Conservation (phyloP, 2,113 vertebrate species). For the Lagenorhynchus albirostris region DNA sequence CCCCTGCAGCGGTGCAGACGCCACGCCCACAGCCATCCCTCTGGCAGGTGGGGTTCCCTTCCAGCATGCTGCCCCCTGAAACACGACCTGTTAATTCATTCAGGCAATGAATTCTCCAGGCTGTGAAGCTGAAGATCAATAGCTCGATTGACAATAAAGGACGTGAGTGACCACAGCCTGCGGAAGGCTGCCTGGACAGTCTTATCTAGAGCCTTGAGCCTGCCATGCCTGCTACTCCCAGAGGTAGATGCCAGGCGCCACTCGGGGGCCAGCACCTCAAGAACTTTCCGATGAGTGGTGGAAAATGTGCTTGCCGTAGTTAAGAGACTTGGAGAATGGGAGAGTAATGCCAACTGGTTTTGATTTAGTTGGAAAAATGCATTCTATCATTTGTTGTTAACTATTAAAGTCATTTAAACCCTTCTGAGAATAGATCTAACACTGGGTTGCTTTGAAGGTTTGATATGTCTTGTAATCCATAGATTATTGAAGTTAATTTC, state of each 20-base stretch:
- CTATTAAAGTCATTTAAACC: constrained; percentile 79
- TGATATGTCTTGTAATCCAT: constrained; percentile 83
- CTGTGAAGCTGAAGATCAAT: constrained; percentile 22
- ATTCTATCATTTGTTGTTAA: constrained; percentile 80
- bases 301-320: constrained; percentile 52
- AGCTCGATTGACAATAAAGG: constrained; percentile 38
- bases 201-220: not conserved
- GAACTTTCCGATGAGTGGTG: not conserved
- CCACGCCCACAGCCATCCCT: not conserved
- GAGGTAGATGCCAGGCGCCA: not conserved
- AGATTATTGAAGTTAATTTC: constrained; percentile 86
- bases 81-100: not conserved
- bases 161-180: not conserved
- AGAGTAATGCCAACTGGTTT: constrained; percentile 71
- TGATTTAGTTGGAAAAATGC: constrained; percentile 73
- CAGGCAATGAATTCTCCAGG: not conserved
- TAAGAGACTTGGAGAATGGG: constrained; percentile 65
- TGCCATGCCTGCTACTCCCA: not conserved
- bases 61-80: not conserved
- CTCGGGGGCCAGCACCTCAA: not conserved
- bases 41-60: not conserved
- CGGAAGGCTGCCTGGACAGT: not conserved
- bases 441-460: constrained; percentile 78
- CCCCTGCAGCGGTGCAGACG: fast-evolving
- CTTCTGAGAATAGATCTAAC: constrained; percentile 82